These are phyloP conservation scores for Pegoplata infirma DNA, from an alignment of 2,888 invertebrate species.

Conservation along the genomic window DNA sequence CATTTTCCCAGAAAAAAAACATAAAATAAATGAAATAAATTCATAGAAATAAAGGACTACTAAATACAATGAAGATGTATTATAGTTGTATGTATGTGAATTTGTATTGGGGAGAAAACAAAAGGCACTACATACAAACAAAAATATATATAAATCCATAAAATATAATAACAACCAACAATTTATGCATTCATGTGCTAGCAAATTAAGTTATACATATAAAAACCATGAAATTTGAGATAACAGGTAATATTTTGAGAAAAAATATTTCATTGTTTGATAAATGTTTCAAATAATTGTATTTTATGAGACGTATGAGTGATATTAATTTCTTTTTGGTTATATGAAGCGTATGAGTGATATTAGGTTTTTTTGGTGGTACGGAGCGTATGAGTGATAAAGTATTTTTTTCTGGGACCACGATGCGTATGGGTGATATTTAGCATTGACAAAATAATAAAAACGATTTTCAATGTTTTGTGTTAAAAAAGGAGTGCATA, in stretches of 20 bases:
- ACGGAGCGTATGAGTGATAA: too few relatives aligned
- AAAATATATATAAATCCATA: neutral
- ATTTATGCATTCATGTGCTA: neutral
- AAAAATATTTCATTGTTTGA: neutral
- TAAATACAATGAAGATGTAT: neutral
- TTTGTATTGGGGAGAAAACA: too few relatives aligned
- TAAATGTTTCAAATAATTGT: neutral
- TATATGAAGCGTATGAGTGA: neutral
- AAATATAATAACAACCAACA: neutral
- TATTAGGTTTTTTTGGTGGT: neutral
- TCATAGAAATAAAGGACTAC: neutral
- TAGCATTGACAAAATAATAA: too few relatives aligned
- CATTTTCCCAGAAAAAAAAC: neutral
- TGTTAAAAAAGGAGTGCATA: too few relatives aligned
- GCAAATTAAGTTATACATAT: neutral
- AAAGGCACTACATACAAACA: too few relatives aligned
- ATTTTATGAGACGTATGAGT: neutral
- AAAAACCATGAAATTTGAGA: neutral
- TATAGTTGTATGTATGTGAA: too few relatives aligned
- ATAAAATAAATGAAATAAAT: too few relatives aligned
- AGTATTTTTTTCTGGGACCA: too few relatives aligned
- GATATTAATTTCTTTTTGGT: neutral
- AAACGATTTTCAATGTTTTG: too few relatives aligned
- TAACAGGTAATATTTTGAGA: neutral
- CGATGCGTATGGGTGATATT: too few relatives aligned